phyloP scores from a whole-genome alignment of 2,797 vertebrate genomes.

The Chloroceryle inda region DNA sequence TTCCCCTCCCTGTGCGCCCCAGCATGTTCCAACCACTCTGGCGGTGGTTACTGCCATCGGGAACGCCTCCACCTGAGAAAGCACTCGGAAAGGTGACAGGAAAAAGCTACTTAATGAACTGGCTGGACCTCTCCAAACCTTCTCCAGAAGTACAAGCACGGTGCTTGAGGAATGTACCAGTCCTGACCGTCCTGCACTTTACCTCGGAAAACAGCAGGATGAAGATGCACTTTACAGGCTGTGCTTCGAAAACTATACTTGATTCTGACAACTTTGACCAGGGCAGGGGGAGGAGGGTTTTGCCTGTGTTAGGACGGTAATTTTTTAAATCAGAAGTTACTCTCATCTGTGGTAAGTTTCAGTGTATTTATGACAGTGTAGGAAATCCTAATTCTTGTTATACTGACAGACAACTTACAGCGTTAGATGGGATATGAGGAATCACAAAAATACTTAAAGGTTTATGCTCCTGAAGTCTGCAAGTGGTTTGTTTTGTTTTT shows the following conservation, averaged over 20 bases:
- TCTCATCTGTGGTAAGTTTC: not conserved
- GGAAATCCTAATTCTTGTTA: not conserved
- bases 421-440: not conserved
- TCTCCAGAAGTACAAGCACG: too few relatives aligned
- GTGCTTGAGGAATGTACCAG: not conserved
- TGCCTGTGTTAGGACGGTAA: not conserved
- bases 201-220: not conserved
- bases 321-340: not conserved
- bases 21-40: too few relatives aligned
- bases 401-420: not conserved
- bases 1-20: not conserved
- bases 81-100: not conserved
- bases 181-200: not conserved
- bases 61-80: not conserved
- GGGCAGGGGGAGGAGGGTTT: not conserved
- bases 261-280: not conserved
- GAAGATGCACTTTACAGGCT: not conserved
- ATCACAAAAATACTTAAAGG: not conserved
- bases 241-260: not conserved
- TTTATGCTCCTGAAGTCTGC: not conserved
- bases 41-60: not conserved
- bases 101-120: not conserved
- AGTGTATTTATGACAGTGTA: fast-evolving
- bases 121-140: not conserved
- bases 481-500: too few relatives aligned